Base-by-base conservation (phyloP, 2,888 invertebrate species). In the Brachycybe producta region DNA sequence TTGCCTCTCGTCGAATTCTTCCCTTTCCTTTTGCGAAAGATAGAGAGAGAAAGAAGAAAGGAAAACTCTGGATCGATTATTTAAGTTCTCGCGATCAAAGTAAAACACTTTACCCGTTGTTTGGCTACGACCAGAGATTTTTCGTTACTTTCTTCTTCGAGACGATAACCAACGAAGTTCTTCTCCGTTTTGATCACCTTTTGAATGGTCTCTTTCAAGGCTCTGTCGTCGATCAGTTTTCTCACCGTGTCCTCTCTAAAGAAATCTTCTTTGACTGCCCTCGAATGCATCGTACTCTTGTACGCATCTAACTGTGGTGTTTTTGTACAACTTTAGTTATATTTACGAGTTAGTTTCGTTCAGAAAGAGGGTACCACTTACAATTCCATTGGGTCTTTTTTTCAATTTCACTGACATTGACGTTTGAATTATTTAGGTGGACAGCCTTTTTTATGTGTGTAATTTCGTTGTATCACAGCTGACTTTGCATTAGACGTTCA, bases 311-410 rank as follows among this genome's bases (percentile, higher is more conserved):
- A 26, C 42, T 42, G 24, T 3, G n/a, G 26, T 21, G 17, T 41
- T 8, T n/a, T n/a, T n/a, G n/a, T n/a, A n/a, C n/a, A n/a, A n/a
- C n/a, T n/a, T n/a, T n/a, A n/a, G n/a, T n/a, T n/a, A n/a, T n/a
- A n/a, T n/a, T n/a, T n/a, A n/a, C n/a, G n/a, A n/a, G n/a, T n/a
- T n/a, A n/a, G n/a, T n/a, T n/a, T n/a, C n/a, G n/a, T n/a, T n/a
- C n/a, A n/a, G n/a, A n/a, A n/a, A n/a, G n/a, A n/a, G n/a, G n/a
- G n/a, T n/a, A n/a, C n/a, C n/a, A 42, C 42, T 42, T 21, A 42
- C 42, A 5, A 42, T 42, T 26, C 28, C 42, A 19, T 28, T 42
- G 8, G 42, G 42, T 26, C 42, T 23, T 42, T 42, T 42, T 15
- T 42, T 42, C 42, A 42, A n/a, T n/a, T n/a, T n/a, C n/a, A n/a